Base-by-base conservation (phyloP, 2,797 vertebrate species). In the Telmatherina bonti region DNA sequence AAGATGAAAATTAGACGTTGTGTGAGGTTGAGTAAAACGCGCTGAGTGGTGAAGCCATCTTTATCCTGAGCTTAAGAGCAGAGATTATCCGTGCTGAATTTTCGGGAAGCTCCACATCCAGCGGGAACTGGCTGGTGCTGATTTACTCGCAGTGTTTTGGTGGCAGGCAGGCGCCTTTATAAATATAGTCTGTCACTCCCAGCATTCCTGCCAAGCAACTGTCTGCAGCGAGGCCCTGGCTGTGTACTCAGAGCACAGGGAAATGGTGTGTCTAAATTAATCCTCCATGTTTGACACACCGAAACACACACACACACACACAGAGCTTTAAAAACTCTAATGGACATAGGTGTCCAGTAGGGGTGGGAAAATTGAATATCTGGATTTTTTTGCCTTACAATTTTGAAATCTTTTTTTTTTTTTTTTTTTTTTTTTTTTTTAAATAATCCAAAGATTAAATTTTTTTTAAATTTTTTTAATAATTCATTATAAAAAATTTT, bases 151-250 rank as follows among this genome's bases (percentile, higher is more conserved):
- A n/a, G 85, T 77, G 79, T 89, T 88, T 86, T 82, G 81, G 88
- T 90, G 81, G 86, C 88, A 85, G 76, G 70, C 84, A 84, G 85
- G 84, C 85, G 71, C 86, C 89, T 92, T 91, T 92, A 92, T 92
- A 93, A 91, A 94, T 92, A 93, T 92, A 92, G 92, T 83, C 82
- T 76, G 71, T 79, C 83, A 78, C 78, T 85, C 87, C 74, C 72
- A 53, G 82, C 90, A 93, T 93, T 94, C 92, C 91, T 91, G 85
- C 83, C 81, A 84, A 91, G 91, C 90, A 86, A 91, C 87, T 91
- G 87, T 91, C 86, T 87, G 88, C 84, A 87, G 86, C 89, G 69
- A 51, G 78, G 62, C 83, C 77, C 73, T 18, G 65, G 87, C 73
- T 89, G 88, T 90, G 84, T 85, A 83, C 81, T 85, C 78, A 52